Percentiles rank a stretch among this genome's conserved stretches.
Conservation (phyloP, 2,797 vertebrate species). For the Pelodytes ibericus region DNA sequence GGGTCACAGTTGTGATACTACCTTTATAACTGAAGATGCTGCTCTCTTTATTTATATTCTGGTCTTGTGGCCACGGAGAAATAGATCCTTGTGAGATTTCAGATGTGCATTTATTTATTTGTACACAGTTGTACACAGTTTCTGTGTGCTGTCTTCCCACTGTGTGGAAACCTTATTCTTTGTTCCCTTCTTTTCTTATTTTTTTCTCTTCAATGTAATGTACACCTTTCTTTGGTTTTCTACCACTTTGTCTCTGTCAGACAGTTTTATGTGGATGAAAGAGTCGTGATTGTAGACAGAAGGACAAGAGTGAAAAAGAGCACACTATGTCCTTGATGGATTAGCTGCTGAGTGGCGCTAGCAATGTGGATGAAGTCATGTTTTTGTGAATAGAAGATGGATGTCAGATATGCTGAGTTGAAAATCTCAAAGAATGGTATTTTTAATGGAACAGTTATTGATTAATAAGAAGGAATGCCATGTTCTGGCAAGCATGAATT, state of each 20-base stretch:
- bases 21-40: too few species aligned
- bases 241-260: constrained; percentile 50
- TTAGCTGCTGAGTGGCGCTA: constrained; percentile 26
- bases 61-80: too few species aligned
- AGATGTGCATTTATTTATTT: too few species aligned
- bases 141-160: constrained; percentile 38
- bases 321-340: constrained; percentile 42
- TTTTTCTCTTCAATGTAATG: constrained; percentile 40
- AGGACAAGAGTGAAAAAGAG: constrained; percentile 22
- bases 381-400: constrained; percentile 32
- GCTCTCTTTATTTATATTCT: too few species aligned
- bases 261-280: constrained; percentile 40
- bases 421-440: constrained; percentile 21
- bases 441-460: constrained; percentile 12
- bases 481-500: too few species aligned
- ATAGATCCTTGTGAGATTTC: too few species aligned
- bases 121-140: too few species aligned
- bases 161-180: constrained; percentile 25
- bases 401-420: constrained; percentile 19
- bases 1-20: too few species aligned
- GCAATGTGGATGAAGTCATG: constrained; percentile 35
- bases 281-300: constrained; percentile 18
- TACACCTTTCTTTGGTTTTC: constrained; percentile 38
- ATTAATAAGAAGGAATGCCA: too few species aligned
- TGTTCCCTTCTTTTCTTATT: not conserved